phyloP scores from a whole-genome alignment of 2,888 invertebrate genomes.

The Oasisia sp. region DNA sequence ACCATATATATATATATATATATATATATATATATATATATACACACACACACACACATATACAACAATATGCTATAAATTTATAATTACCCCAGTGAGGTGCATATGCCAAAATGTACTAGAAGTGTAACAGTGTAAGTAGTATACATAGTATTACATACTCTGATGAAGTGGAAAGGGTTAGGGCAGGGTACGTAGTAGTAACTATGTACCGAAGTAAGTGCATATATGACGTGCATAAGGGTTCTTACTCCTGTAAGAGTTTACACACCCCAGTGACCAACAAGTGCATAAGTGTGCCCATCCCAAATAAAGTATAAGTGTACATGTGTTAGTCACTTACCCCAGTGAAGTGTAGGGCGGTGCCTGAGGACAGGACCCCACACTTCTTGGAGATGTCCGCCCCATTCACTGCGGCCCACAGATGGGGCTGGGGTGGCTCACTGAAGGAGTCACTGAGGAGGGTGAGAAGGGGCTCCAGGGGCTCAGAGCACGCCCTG shows the following conservation, averaged over 20 bases:
- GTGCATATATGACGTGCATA: neutral
- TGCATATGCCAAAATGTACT: neutral
- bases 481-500: slow-evolving; percentile 51
- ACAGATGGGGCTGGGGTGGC: slow-evolving; percentile 43
- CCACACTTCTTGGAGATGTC: slow-evolving; percentile 57
- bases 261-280: slow-evolving; percentile 31
- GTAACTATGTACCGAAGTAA: neutral
- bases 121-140: too few relatives aligned
- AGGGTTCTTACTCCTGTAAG: slow-evolving; percentile 29
- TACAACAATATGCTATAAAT: neutral
- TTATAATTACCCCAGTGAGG: neutral
- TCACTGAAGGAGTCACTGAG: slow-evolving; percentile 58
- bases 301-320: neutral
- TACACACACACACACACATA: too few relatives aligned
- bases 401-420: slow-evolving; percentile 60
- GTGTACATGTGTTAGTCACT: slow-evolving; percentile 29
- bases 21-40: too few relatives aligned
- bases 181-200: neutral
- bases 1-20: too few relatives aligned
- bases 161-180: too few relatives aligned
- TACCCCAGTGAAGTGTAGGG: slow-evolving; percentile 65
- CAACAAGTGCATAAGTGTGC: too few relatives aligned
- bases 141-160: too few relatives aligned
- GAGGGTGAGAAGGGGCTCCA: slow-evolving; percentile 50
- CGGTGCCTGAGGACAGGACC: slow-evolving; percentile 58